Conservation (phyloP, 2,888 invertebrate genomes). For the Ophion ellenae region DNA sequence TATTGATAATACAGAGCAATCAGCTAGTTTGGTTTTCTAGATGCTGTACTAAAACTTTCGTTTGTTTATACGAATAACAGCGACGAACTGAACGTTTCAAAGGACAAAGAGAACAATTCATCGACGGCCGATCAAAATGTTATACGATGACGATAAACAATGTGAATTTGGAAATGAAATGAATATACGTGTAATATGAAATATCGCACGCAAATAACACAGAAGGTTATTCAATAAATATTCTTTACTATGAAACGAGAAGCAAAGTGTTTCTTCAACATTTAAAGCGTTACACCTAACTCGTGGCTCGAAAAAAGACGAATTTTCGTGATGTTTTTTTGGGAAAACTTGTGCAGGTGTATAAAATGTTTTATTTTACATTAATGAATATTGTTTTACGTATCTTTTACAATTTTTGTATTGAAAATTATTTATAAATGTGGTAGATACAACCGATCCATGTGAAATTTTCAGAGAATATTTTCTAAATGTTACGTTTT, state of each 20-base stretch:
- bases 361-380: too few species aligned
- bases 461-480: too few species aligned
- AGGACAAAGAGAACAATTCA: slow-evolving; percentile 2
- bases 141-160: background rate
- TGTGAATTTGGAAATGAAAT: background rate
- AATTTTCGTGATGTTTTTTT: too few species aligned
- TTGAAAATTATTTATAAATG: too few species aligned
- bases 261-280: background rate
- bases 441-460: too few species aligned
- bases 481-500: too few species aligned
- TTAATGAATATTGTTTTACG: too few species aligned
- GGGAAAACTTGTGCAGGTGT: too few species aligned
- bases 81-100: background rate
- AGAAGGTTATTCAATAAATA: background rate
- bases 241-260: background rate
- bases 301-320: too few species aligned
- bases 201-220: background rate
- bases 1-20: background rate
- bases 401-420: too few species aligned
- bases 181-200: background rate
- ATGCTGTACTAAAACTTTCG: background rate
- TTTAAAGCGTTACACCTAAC: background rate
- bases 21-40: background rate
- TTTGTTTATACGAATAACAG: background rate
- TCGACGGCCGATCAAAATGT: background rate